Conservation (phyloP, 1,140 invertebrate species). For the Trichonephila inaurata region DNA sequence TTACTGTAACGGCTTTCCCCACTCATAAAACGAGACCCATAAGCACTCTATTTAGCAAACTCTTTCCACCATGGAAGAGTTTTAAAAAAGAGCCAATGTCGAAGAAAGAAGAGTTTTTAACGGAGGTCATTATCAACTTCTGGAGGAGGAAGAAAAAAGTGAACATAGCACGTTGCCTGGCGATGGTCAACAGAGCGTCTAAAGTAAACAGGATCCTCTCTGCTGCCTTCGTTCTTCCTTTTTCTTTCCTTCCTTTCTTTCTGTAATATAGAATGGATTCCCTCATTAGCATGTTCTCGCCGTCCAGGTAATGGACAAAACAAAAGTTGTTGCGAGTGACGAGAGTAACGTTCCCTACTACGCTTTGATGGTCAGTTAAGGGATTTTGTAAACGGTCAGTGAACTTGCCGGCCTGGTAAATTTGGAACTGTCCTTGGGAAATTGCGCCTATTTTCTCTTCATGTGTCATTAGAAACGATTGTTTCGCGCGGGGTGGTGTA, state of each 20-base stretch:
- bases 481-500: background rate
- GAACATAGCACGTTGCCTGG: background rate
- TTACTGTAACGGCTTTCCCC: background rate
- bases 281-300: slow-evolving; percentile 25
- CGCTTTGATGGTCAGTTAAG: slow-evolving; percentile 11
- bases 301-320: background rate
- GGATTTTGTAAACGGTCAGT: background rate
- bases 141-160: background rate
- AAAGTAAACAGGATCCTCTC: background rate
- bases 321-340: background rate
- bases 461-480: background rate
- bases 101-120: background rate
- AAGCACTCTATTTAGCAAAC: background rate
- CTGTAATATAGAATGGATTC: background rate
- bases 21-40: background rate
- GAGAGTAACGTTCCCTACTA: background rate
- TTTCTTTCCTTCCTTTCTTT: background rate
- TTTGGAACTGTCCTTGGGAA: background rate
- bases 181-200: background rate
- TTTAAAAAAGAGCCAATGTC: background rate
- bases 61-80: background rate
- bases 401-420: background rate
- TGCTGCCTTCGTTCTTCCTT: no score
- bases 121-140: slow-evolving; percentile 7
- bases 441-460: background rate